A percentile compares a stretch with the other conserved stretches of the same genome.
These are phyloP conservation scores for Lordiphosa collinella DNA, from an alignment of 1,140 invertebrate species.

Conservation along the genomic window DNA sequence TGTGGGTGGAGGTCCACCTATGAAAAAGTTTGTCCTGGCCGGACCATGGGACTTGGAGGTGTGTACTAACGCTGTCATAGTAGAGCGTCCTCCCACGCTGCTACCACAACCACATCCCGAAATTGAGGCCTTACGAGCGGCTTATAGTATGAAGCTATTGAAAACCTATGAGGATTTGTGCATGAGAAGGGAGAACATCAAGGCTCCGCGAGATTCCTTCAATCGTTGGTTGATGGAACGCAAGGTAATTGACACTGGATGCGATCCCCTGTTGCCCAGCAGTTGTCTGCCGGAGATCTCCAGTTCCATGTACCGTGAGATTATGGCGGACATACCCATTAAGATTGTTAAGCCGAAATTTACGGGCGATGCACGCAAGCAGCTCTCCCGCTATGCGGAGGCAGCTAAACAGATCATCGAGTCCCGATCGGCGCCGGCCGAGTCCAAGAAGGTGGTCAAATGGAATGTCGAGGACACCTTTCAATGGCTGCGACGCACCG, in stretches of 20 bases:
- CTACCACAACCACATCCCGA: conserved; percentile 96
- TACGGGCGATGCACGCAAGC: conserved; percentile 97
- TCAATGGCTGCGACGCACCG: conserved; percentile 94
- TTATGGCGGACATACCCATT: conserved; percentile 99
- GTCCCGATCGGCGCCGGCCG: conserved; percentile 93
- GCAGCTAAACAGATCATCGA: conserved; percentile 98
- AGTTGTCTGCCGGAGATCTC: conserved; percentile 96
- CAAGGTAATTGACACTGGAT: conserved; percentile 93
- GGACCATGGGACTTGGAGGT: conserved; percentile 98
- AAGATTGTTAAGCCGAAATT: conserved; percentile 97
- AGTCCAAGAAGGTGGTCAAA: conserved; percentile 97
- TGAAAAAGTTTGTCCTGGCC: conserved; percentile 91
- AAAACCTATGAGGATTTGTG: conserved; percentile 96
- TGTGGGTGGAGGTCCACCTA: conserved; percentile 80
- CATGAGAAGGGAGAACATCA: conserved; percentile 95
- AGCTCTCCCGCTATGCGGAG: conserved; percentile 96
- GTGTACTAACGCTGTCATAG: conserved; percentile 95
- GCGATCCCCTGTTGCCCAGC: conserved; percentile 93
- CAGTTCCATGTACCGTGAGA: conserved; percentile 96
- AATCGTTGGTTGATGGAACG: conserved; percentile 97
- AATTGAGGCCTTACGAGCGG: conserved; percentile 90
- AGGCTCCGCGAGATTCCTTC: conserved; percentile 97
- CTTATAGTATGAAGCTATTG: conserved; percentile 89
- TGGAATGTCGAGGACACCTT: conserved; percentile 99
- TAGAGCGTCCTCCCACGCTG: conserved; percentile 90